Conservation (phyloP, 2,888 invertebrate species). For the Panzeria rudis region DNA sequence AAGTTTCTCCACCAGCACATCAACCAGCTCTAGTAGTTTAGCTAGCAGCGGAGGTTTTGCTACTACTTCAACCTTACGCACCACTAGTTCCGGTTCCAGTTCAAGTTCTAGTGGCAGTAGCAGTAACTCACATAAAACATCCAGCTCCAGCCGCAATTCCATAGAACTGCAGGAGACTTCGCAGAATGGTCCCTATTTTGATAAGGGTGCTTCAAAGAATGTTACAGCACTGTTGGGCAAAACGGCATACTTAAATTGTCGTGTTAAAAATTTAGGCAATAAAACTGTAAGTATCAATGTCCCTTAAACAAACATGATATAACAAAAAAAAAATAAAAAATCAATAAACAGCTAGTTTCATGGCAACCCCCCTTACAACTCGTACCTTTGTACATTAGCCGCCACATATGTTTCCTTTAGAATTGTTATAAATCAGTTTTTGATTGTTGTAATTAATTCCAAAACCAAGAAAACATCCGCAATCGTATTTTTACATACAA, state of each 20-base stretch:
- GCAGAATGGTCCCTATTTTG: slow-evolving; percentile 90
- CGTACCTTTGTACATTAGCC: not conserved
- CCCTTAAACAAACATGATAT: not conserved
- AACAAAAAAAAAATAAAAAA: not conserved
- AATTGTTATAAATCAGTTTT: slow-evolving; percentile 53
- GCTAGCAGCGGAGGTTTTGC: slow-evolving; percentile 50
- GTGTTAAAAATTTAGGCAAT: slow-evolving; percentile 95
- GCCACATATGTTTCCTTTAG: not conserved
- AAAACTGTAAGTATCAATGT: slow-evolving; percentile 89
- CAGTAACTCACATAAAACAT: slow-evolving; percentile 59
- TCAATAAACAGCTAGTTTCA: slow-evolving; percentile 23
- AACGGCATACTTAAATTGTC: slow-evolving; percentile 94
- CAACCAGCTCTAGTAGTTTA: slow-evolving; percentile 51
- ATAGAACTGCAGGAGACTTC: slow-evolving; percentile 84
- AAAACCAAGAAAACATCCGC: slow-evolving; percentile 18
- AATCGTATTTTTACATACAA: not conserved
- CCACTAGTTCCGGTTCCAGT: slow-evolving; percentile 50
- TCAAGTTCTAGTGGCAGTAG: slow-evolving; percentile 46
- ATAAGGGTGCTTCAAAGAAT: slow-evolving; percentile 89
- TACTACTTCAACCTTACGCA: slow-evolving; percentile 60
- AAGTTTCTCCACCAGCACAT: slow-evolving; percentile 56
- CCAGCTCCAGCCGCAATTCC: slow-evolving; percentile 78
- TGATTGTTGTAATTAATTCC: slow-evolving; percentile 68
- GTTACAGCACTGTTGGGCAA: slow-evolving; percentile 93
- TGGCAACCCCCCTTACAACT: not conserved